Base-by-base conservation (phyloP, 1,140 invertebrate species). In the Apis laboriosa region DNA sequence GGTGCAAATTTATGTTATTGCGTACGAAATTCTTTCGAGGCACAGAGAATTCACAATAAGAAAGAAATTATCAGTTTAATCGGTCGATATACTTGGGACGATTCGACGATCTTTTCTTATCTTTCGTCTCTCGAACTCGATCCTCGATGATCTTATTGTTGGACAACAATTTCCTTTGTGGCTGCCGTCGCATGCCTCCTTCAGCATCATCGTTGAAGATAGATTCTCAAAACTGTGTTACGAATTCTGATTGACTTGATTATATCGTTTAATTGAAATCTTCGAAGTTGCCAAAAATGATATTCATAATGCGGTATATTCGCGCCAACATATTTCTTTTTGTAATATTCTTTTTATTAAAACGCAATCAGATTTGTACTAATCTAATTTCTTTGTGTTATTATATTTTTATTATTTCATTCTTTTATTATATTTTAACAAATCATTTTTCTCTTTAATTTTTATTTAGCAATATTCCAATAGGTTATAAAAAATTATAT, bases 91-190 rank as follows among this genome's bases (percentile, higher is more conserved):
- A 56, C 34, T 63, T 56, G 24, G 19, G 13, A 75, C 61, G 61
- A 58, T 53, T 74, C 61, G 61, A 73, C 53, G 49, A 70, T 83
- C 82, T 71, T 49, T 68, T 70, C 70, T 85, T 84, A 81, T 88
- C 86, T 84, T 90, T 77, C 86, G 83, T 80, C 87, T 89, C 89
- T 89, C 89, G 73, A 88, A 76, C 70, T 84, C 71, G 71, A 75
- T 84, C 73, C 84, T 71, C 79, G 77, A 67, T 80, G 72, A 89
- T 77, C 78, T 77, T 83, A 84, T 77, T 78, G 80, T 81, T 60
- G 80, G n/a, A 77, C 80, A 81, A 81, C 79, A 81, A 82, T 77
- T 64, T 78, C 72, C 77, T 56, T 83, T 55, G 80, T 64, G 70
- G 53, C 63, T 61, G 19, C 60, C 72, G n/a, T 13, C 55, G 73